Conservation (phyloP, 2,113 vertebrate genomes). For the Gymnarchus niloticus region DNA sequence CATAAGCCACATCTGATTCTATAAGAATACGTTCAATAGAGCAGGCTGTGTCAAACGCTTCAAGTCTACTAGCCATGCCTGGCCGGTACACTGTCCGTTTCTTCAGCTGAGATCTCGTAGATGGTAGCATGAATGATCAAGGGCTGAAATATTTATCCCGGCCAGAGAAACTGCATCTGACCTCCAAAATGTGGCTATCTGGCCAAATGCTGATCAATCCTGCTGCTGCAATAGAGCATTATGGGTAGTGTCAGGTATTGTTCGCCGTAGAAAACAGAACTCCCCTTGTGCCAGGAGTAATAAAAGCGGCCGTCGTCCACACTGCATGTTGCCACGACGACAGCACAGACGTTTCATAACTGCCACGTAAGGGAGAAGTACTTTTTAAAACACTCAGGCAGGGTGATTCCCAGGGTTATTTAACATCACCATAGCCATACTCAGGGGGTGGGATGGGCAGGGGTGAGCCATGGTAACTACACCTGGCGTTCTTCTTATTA, state of each 20-base stretch:
- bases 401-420: background rate
- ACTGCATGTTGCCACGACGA: background rate
- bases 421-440: background rate
- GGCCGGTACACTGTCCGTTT: background rate
- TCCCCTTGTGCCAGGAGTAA: background rate
- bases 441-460: background rate
- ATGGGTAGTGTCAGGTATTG: constrained; percentile 1
- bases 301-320: background rate
- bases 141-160: background rate
- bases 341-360: constrained; percentile 14
- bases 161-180: background rate
- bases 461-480: background rate
- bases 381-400: background rate
- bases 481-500: background rate
- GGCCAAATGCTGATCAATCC: background rate
- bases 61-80: background rate
- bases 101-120: background rate
- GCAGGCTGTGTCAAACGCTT: background rate
- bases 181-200: background rate
- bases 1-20: background rate
- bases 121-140: background rate
- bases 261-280: constrained; percentile 2
- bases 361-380: background rate
- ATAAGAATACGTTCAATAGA: too few species aligned
- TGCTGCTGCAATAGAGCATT: background rate